Evolutionary conservation across 2,797 vertebrate species (phyloP).

Genomic region (Chiloscyllium punctatum): DNA sequence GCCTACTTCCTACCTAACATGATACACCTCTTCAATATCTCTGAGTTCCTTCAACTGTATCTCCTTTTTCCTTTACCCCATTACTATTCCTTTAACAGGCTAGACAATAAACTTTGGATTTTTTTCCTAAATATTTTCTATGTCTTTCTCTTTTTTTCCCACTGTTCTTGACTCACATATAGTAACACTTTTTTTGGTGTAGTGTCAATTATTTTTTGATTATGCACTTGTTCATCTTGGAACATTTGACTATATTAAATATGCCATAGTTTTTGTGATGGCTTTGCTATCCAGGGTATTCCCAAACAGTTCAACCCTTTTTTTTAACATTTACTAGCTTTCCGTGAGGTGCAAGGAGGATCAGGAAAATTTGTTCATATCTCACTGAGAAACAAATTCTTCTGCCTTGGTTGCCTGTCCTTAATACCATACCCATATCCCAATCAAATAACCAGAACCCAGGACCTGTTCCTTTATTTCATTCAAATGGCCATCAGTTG

Average conservation of each 20-base stretch:
- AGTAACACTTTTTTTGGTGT: too few species aligned
- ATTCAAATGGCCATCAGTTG: not conserved
- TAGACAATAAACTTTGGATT: not conserved
- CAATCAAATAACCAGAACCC: not conserved
- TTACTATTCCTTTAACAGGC: not conserved
- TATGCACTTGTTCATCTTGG: not conserved
- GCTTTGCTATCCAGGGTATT: not conserved
- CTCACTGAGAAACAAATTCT: too few species aligned
- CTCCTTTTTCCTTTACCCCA: not conserved
- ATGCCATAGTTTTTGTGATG: not conserved
- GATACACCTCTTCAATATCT: not conserved
- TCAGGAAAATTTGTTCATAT: not conserved
- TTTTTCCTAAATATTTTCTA: not conserved
- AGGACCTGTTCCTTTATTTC: not conserved
- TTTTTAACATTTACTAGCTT: not conserved
- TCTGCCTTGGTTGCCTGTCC: not conserved
- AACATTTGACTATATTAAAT: not conserved
- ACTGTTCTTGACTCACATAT: too few species aligned
- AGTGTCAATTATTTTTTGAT: not conserved
- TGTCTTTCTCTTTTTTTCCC: not conserved
- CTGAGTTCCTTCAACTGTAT: not conserved
- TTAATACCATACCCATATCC: rapidly evolving
- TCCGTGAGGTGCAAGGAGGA: not conserved
- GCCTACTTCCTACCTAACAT: not conserved
- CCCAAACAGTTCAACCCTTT: too few species aligned